Base-by-base conservation (phyloP, 2,888 invertebrate species). In the Drosophila nr. perissopoda region DNA sequence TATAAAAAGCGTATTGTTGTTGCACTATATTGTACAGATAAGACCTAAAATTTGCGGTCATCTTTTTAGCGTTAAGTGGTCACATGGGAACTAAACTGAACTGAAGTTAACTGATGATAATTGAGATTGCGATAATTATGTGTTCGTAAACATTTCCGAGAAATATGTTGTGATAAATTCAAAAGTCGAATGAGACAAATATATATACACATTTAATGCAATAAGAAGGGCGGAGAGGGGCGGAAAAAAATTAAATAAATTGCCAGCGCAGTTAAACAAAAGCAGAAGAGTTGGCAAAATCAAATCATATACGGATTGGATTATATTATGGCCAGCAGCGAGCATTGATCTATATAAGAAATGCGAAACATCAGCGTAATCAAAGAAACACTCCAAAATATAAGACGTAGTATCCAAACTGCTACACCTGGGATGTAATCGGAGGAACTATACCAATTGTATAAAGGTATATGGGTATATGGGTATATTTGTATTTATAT, bases 341-440 rank as follows among this genome's bases (percentile, higher is more conserved):
- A 61, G 27, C 80, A 82, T 82, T 81, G 83, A 81, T 81, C 82
- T 79, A 76, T 76, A 73, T 69, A 67, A 65, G 70, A 79, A 88
- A 85, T 88, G 87, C 80, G 71, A 88, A 70, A 63, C 72, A 86
- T 87, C 89, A 85, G 84, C 84, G 64, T 83, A 88, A 87, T 83
- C 53, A 56, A 76, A 82, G 64, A 69, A 54, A 54, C 56, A 56
- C 46, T 52, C 53, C 53, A 61, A 34, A 54, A 58, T 48, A 51
- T 46, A 65, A 82, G 65, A 79, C 82, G 79, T 70, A 79, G 62
- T 65, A 46, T 42, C 38, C 25, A 46, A 49, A 54, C 18, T 10
- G 36, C 25, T 36, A 48, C 48, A 49, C 42, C 48, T 40, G 27
- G 34, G 31, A n/a, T 48, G 71, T 63, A 71, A 71, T 38, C 63